Conservation (phyloP, 53 echinoderm and acorn worm genomes). For the Holothuria leucospilota region DNA sequence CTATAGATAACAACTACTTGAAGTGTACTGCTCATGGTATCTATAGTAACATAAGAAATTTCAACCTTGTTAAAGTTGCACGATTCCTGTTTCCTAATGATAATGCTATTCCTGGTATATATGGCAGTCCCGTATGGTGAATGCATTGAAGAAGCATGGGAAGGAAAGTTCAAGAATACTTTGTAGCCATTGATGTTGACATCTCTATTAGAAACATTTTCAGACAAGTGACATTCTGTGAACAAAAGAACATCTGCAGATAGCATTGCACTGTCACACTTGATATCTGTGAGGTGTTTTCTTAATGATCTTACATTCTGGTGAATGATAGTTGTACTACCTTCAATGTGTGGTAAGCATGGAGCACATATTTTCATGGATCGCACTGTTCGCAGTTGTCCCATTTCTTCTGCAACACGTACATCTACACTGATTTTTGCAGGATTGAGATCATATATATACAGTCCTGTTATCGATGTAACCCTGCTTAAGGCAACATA, state of each 20-base stretch:
- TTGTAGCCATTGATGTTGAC: slow-evolving; percentile 26
- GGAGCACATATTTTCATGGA: background rate
- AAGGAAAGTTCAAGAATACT: background rate
- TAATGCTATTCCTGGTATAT: slow-evolving; percentile 17
- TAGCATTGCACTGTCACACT: background rate
- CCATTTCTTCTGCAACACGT: slow-evolving; percentile 8
- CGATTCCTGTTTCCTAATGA: background rate
- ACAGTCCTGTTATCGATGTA: slow-evolving; percentile 5
- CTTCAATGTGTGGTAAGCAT: background rate
- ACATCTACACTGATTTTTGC: slow-evolving; percentile 29
- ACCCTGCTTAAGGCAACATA: slow-evolving; percentile 46
- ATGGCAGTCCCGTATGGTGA: slow-evolving; percentile 27
- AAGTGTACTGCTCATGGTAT: background rate
- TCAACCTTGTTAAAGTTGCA: too few relatives aligned
- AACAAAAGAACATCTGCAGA: slow-evolving; percentile 48
- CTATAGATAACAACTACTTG: slow-evolving; percentile 37
- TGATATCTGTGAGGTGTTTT: background rate
- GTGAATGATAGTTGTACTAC: background rate
- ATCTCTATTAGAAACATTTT: background rate
- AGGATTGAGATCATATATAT: slow-evolving; percentile 9
- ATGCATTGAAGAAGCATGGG: background rate
- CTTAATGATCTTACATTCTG: slow-evolving; percentile 37
- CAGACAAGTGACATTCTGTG: slow-evolving; percentile 26
- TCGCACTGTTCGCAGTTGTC: background rate
- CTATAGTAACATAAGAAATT: too few relatives aligned